Conservation (phyloP, 2,113 vertebrate genomes). For the Erythrocercus mccallii region DNA sequence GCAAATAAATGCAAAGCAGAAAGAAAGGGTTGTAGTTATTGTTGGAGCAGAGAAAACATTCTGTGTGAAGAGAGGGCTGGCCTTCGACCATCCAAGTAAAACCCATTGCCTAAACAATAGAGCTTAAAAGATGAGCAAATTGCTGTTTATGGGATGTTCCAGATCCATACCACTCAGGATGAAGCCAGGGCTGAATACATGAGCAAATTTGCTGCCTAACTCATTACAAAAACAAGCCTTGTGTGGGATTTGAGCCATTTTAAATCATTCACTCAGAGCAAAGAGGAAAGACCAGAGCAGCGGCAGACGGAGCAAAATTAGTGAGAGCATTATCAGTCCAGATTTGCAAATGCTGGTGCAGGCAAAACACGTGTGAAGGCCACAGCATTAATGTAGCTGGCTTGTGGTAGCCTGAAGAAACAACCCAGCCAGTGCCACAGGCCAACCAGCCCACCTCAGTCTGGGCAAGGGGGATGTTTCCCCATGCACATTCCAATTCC, state of each 20-base stretch:
- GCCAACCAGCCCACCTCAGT: neutral
- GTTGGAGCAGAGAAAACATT: conserved; percentile 8
- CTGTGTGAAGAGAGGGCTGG: neutral
- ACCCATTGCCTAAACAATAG: conserved; percentile 22
- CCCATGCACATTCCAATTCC: neutral
- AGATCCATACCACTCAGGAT: neutral
- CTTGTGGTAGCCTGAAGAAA: neutral
- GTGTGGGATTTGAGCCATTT: neutral
- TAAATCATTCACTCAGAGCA: neutral
- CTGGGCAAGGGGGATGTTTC: neutral
- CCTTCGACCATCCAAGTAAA: conserved; percentile 28
- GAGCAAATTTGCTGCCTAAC: neutral
- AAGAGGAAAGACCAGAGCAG: neutral
- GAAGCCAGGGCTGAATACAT: neutral
- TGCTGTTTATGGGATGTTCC: conserved; percentile 21
- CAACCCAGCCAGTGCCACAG: neutral
- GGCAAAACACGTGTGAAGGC: neutral
- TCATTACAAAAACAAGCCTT: neutral
- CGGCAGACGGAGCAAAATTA: neutral
- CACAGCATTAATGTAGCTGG: neutral
- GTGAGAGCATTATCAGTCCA: neutral
- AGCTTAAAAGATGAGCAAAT: conserved; percentile 43
- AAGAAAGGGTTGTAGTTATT: conserved; percentile 1
- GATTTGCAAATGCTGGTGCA: neutral
- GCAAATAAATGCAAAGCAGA: conserved; percentile 44